phyloP scores from a whole-genome alignment of 2,797 vertebrate species.

The Arrhamphus sclerolepis region DNA sequence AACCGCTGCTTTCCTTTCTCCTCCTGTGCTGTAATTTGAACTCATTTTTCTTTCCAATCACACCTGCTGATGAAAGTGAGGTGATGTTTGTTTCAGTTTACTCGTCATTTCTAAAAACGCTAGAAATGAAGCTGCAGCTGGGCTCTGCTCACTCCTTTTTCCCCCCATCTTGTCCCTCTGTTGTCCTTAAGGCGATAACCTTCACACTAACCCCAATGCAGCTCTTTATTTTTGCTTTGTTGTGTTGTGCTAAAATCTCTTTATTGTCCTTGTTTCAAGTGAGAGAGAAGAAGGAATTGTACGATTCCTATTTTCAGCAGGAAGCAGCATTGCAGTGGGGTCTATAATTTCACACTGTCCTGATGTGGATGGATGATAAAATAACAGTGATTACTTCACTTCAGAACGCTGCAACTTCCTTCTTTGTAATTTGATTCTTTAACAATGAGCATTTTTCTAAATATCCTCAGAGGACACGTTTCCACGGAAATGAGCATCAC shows the following conservation, averaged over 20 bases:
- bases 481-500: not conserved
- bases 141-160: not conserved
- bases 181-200: not conserved
- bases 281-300: constrained; percentile 4
- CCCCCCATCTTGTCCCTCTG: not conserved
- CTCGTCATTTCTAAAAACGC: not conserved
- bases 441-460: constrained; percentile 12
- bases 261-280: constrained; percentile 16
- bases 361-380: constrained; percentile 24
- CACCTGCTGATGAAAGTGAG: constrained; percentile 20
- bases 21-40: no score
- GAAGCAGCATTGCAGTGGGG: constrained; percentile 4
- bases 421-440: constrained; percentile 10
- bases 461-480: not conserved
- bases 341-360: constrained; percentile 35
- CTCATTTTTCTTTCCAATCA: constrained; percentile 5
- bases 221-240: not conserved
- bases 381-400: constrained; percentile 55
- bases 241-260: constrained; percentile 5
- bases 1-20: no score
- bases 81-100: constrained; percentile 12
- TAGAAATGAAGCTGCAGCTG: not conserved
- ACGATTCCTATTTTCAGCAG: constrained; percentile 15
- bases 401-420: constrained; percentile 12
- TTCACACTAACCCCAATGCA: not conserved